Conservation (phyloP, 2,113 vertebrate genomes). For the Hiodon tergisus region DNA sequence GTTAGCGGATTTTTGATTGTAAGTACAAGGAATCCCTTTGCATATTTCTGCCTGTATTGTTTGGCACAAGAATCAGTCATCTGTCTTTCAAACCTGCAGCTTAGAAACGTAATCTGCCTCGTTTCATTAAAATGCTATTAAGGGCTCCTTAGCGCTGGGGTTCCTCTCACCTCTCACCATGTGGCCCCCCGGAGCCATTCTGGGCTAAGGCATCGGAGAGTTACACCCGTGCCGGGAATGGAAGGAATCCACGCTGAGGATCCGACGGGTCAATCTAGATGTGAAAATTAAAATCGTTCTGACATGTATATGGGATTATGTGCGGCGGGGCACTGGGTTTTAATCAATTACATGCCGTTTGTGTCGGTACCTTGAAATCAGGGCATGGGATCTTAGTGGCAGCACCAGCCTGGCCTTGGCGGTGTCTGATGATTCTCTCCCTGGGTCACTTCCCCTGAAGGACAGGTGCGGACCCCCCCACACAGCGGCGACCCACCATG, state of each 20-base stretch:
- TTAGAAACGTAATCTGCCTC: background rate
- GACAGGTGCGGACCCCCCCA: constrained; percentile 49
- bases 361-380: too few species aligned
- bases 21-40: background rate
- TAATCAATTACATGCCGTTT: background rate
- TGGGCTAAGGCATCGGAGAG: background rate
- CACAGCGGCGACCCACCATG: constrained; percentile 56
- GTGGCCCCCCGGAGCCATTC: background rate
- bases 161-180: background rate
- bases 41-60: background rate
- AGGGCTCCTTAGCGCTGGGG: background rate
- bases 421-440: background rate
- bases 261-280: background rate
- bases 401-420: background rate
- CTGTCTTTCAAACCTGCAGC: background rate
- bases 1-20: background rate
- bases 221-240: background rate
- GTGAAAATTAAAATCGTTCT: background rate
- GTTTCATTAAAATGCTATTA: constrained; percentile 18
- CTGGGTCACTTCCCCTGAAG: background rate
- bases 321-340: background rate
- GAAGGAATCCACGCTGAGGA: background rate
- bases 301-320: background rate
- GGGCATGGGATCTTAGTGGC: background rate
- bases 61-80: constrained; percentile 5